A percentile compares a stretch with the other conserved stretches of the same genome.
These are phyloP conservation scores for Sipunculus nudus DNA, from an alignment of 2,888 invertebrate genomes.

Conservation along the genomic window DNA sequence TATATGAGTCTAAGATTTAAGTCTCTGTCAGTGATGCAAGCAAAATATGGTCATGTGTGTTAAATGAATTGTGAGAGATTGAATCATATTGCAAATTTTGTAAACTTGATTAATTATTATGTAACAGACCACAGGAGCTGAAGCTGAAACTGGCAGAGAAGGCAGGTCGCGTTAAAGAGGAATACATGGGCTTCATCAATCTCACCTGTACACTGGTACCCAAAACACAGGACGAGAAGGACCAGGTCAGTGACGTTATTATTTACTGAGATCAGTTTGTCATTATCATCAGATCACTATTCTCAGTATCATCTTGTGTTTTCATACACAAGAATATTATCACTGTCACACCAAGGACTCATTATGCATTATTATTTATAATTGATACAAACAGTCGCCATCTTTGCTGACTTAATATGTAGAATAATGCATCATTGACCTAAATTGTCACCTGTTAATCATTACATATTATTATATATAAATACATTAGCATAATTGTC, in stretches of 20 bases:
- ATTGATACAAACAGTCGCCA: too few species aligned
- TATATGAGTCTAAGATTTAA: too few species aligned
- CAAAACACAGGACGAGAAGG: conserved; percentile 92
- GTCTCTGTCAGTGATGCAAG: too few species aligned
- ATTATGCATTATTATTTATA: background rate
- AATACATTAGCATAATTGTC: too few species aligned
- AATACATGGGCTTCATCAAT: conserved; percentile 81
- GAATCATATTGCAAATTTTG: too few species aligned
- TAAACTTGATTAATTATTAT: too few species aligned
- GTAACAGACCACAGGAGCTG: conserved; percentile 74
- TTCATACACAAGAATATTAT: background rate
- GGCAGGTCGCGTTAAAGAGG: conserved; percentile 69
- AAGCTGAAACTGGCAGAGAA: conserved; percentile 81
- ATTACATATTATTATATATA: too few species aligned
- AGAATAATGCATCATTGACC: too few species aligned
- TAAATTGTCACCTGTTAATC: too few species aligned
- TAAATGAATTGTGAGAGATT: too few species aligned
- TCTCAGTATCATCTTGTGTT: background rate
- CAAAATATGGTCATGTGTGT: too few species aligned
- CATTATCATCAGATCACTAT: background rate
- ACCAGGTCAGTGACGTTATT: conserved; percentile 75
- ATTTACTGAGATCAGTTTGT: background rate
- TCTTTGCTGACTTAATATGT: too few species aligned
- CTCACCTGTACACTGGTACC: conserved; percentile 88
- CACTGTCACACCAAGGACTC: background rate